Base-by-base conservation (phyloP, 2,113 vertebrate genomes). In the Circaetus cinerascens region DNA sequence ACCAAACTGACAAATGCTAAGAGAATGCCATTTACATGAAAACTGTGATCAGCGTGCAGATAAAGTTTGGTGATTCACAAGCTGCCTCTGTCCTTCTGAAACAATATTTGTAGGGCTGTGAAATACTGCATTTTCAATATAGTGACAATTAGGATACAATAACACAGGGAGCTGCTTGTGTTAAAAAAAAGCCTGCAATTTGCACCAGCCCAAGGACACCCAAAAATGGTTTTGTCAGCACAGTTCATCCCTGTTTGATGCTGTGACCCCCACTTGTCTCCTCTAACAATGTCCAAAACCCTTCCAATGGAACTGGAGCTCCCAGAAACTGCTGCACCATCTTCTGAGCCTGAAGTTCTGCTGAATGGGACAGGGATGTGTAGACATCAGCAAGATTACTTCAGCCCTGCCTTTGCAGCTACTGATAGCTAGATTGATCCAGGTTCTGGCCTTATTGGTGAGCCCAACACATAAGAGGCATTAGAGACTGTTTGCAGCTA, bases 1-100 rank as follows among this genome's bases (percentile, higher is more conserved):
- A 94, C 76, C 43, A 74, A 95, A 56, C 40, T 72, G 60, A 91
- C 75, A 86, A 95, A 95, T 87, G 29, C 51, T 71, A 74, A 92
- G 76, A 74, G 71, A 90, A 86, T 46, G 16, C 34, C 72, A 74
- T 91, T 92, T 90, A 78, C 60, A 60, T 75, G 36, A 72, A 93
- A 93, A 76, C 15, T 27, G 2, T 71, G 26, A 53, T 88, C 51
- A 81, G 76, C 51, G 48, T 92, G 56, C 69, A 95, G 81, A 91
- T 86, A 80, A 76, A 88, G 55, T 83, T 84, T 71, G 19, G 40
- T 87, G 88, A 91, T 90, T 91, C 88, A 94, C 51, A 71, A 79
- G 22, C 59, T 88, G 73, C 51, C 67, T 82, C 32, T 62, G 26
- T 67, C 66, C 59, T 63, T 77, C 82, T 71, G 40, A 86, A 81